Base-by-base conservation (phyloP, 2,113 vertebrate genomes). In the Callospermophilus lateralis region DNA sequence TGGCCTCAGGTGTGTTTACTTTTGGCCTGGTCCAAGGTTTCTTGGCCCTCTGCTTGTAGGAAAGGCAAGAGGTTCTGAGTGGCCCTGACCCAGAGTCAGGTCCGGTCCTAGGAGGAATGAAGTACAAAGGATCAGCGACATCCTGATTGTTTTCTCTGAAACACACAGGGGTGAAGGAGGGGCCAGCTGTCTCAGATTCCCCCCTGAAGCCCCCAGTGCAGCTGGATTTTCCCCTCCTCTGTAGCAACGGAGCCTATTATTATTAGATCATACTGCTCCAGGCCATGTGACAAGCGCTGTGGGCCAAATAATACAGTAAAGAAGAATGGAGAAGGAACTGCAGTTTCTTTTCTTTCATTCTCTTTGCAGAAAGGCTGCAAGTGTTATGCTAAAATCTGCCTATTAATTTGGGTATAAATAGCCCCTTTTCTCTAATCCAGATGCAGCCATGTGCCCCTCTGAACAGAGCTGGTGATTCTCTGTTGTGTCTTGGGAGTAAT, bases 331-430 rank as follows among this genome's bases (percentile, higher is more conserved):
- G 92, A 90, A 95, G 65, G 61, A 87, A 34, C 55, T 90, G 94
- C 94, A 92, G 95, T 98, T 97, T 94, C 78, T 90, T 93, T 95
- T 80, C 65, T 97, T 95, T 97, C 89, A 92, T 95, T 96, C 96
- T 93, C 86, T 95, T 87, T 95, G 65, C 91, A 97, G 86, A 97
- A 96, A 94, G 86, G 58, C 76, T 92, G 76, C 80, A 88, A 96
- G 70, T 95, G 96, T 97, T 97, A 95, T 97, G 95, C 96, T 95
- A 97, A 98, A 97, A 94, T 97, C 92, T 96, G 95, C 79, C 80
- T 97, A 96, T 96, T 98, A 97, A 98, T 95, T 97, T 96, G 88
- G 45, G 81, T 97, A 94, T 97, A 97, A 98, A 98, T 97, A 97
- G 87, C 51, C 55, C 85, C 67, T 26, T 63, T 97, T 97, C 97